Evolutionary conservation across 2,113 vertebrate species (phyloP).

Genomic region (Chinchilla lanigera): DNA sequence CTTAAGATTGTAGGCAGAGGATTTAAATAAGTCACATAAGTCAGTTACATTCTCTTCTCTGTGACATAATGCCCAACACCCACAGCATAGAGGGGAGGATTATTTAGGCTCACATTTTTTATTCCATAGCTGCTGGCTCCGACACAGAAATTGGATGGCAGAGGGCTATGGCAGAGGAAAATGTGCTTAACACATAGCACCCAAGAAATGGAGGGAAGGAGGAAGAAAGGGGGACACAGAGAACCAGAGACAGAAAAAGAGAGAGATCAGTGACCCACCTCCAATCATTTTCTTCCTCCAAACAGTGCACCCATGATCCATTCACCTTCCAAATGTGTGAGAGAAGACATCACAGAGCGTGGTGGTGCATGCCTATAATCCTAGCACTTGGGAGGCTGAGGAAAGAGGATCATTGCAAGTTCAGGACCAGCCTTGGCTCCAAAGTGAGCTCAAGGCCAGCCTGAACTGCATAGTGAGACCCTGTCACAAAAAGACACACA

Average conservation of each 20-base stretch:
- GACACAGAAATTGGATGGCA: background rate
- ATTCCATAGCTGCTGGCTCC: background rate
- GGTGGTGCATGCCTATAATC: no score
- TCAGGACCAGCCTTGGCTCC: no score
- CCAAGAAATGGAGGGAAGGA: background rate
- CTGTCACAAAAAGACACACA: no score
- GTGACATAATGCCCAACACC: background rate
- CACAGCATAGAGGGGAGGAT: background rate
- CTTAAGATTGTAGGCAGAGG: background rate
- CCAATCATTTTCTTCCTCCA: background rate
- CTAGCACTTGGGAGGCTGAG: no score
- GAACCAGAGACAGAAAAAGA: background rate
- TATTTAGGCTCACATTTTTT: background rate
- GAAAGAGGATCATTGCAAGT: no score
- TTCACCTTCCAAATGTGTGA: background rate
- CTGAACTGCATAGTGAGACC: no score
- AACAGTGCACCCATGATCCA: background rate
- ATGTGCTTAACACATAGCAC: background rate
- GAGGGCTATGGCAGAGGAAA: background rate
- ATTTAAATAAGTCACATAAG: background rate
- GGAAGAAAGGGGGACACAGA: background rate
- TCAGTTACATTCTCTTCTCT: background rate
- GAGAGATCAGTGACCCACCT: background rate
- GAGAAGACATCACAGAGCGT: no score
- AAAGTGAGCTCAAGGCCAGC: no score